Conservation (phyloP, 2,797 vertebrate genomes). For the Taeniopygia guttata region DNA sequence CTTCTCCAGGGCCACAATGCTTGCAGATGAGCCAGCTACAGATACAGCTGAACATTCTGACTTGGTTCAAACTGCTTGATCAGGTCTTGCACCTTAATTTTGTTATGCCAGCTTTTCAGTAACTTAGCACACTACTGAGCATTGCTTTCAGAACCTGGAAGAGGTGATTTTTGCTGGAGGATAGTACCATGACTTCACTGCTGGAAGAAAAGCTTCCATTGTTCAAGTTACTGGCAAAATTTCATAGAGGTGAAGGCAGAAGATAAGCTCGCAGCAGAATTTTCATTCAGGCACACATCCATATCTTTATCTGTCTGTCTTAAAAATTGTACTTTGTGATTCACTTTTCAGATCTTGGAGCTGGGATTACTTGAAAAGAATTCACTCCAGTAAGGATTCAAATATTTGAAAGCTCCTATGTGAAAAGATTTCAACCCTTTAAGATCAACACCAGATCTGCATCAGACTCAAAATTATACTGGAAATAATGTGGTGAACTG, state of each 20-base stretch:
- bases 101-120: background rate
- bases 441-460: background rate
- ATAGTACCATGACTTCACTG: slow-evolving; percentile 15
- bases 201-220: slow-evolving; percentile 29
- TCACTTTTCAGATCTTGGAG: background rate
- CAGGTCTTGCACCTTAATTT: background rate
- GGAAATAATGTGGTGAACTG: background rate
- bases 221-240: slow-evolving; percentile 19
- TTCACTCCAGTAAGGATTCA: background rate
- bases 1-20: background rate
- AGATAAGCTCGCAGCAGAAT: slow-evolving; percentile 19
- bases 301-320: background rate
- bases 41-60: background rate
- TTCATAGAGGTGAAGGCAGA: background rate
- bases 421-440: background rate
- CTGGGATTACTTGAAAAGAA: background rate
- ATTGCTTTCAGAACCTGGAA: background rate
- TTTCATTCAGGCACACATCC: background rate
- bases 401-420: background rate
- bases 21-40: background rate
- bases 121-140: background rate
- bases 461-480: background rate
- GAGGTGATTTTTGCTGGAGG: background rate
- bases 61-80: background rate
- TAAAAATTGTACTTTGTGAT: background rate